Percentiles rank a stretch among this genome's conserved stretches.
Evolutionary conservation across 2,888 invertebrate genomes (phyloP).

Genomic region (Brachyptera putata): DNA sequence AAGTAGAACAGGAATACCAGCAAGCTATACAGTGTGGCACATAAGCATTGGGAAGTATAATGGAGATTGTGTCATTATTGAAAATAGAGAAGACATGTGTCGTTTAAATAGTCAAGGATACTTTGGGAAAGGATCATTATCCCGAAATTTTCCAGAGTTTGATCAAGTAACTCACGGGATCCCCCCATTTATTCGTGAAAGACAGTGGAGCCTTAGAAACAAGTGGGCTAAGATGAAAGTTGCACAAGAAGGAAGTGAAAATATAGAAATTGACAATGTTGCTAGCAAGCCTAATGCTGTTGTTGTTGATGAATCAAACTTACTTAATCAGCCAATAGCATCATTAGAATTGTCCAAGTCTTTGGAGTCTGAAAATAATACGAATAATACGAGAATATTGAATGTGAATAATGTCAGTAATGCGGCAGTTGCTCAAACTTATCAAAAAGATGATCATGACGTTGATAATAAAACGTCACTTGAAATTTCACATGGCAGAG

Average conservation of each 20-base stretch:
- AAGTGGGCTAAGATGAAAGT: conserved; percentile 46
- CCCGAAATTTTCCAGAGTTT: conserved; percentile 53
- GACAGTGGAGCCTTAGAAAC: conserved; percentile 57
- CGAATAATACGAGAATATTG: no score
- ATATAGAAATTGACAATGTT: not conserved
- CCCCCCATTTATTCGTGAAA: conserved; percentile 53
- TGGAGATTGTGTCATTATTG: conserved; percentile 62
- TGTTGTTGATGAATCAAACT: not conserved
- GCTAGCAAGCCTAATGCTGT: not conserved
- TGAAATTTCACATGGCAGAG: conserved; percentile 34
- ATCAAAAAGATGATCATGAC: not conserved
- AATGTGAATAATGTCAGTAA: no score
- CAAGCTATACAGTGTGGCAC: conserved; percentile 36
- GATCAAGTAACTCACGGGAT: conserved; percentile 44
- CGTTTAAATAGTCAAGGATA: conserved; percentile 60
- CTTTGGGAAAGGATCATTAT: conserved; percentile 70
- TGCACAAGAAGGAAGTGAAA: not conserved
- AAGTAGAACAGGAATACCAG: conserved; percentile 14
- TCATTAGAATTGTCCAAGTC: not conserved
- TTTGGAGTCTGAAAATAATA: not conserved
- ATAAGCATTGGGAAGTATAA: conserved; percentile 61
- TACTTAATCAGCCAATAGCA: no score
- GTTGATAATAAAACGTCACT: not conserved
- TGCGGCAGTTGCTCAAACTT: no score
- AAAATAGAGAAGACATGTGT: conserved; percentile 55